Conservation (phyloP, 2,797 vertebrate species). For the Emys orbicularis region DNA sequence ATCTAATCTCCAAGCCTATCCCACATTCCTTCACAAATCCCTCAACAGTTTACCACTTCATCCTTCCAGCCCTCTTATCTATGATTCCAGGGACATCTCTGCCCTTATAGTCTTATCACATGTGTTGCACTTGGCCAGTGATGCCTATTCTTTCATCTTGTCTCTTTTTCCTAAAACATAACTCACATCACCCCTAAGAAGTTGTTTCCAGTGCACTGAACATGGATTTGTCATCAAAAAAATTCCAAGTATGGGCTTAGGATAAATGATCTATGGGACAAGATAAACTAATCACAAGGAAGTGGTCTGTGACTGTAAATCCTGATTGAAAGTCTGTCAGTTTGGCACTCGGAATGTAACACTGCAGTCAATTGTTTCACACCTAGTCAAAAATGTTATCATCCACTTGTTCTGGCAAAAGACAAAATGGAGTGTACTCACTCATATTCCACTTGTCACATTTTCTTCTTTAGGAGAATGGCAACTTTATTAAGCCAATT, state of each 20-base stretch:
- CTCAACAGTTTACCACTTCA: not conserved
- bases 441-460: not conserved
- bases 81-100: not conserved
- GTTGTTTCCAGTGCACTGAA: slow-evolving; percentile 31
- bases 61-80: not conserved
- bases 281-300: slow-evolving; percentile 59
- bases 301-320: slow-evolving; percentile 45
- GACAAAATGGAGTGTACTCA: not conserved
- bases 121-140: not conserved
- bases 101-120: not conserved
- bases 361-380: not conserved
- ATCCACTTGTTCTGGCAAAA: not conserved
- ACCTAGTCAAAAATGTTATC: not conserved
- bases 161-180: slow-evolving; percentile 2
- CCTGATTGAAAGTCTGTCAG: slow-evolving; percentile 37
- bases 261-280: slow-evolving; percentile 61
- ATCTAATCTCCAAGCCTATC: not conserved
- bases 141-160: not conserved
- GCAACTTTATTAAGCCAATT: not conserved
- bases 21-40: slow-evolving; percentile 19
- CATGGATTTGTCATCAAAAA: slow-evolving; percentile 44
- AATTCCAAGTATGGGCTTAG: slow-evolving; percentile 10
- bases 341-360: not conserved
- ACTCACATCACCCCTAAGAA: slow-evolving; percentile 32
- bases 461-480: not conserved